A percentile compares a stretch with the other conserved stretches of the same genome.
Evolutionary conservation across 1,140 invertebrate genomes (phyloP).

Genomic region (Apis mellifera): Amel_HAv3.1 CM009943.2:3617001-3617500

Average conservation of each 20-base stretch:
- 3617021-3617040: slow-evolving; percentile 38
- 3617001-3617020: slow-evolving; percentile 53
- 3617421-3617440: slow-evolving; percentile 40
- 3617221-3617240: not conserved
- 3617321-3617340: not conserved
- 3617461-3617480: slow-evolving; percentile 25
- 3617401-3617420: slow-evolving; percentile 31
- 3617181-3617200: not conserved
- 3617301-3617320: no score
- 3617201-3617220: not conserved
- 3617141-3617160: not conserved
- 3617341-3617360: not conserved
- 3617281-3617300: no score
- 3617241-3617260: no score
- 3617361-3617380: not conserved
- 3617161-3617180: slow-evolving; percentile 35
- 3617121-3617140: not conserved
- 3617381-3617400: slow-evolving; percentile 16
- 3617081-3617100: slow-evolving; percentile 31
- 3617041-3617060: slow-evolving; percentile 64
- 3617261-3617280: no score
- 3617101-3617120: not conserved
- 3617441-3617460: slow-evolving; percentile 50
- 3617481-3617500: slow-evolving; percentile 50
- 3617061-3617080: slow-evolving; percentile 63